These are phyloP conservation scores for Rhorus exstirpatorius DNA, from an alignment of 2,888 invertebrate species.

Conservation along the genomic window DNA sequence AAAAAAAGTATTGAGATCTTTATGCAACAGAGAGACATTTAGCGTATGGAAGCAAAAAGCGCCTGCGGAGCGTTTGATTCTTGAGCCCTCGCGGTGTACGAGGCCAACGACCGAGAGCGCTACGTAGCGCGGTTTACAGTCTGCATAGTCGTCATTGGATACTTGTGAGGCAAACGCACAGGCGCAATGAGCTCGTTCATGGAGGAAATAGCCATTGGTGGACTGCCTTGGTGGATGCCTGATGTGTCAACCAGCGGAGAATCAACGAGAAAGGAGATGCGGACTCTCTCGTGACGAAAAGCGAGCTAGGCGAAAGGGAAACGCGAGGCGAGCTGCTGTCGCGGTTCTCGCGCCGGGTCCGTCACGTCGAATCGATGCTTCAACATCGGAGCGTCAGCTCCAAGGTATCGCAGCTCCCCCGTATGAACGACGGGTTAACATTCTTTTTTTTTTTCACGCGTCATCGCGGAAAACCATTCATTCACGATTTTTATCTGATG, in stretches of 20 bases:
- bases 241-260: constrained; percentile 63
- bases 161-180: constrained; percentile 54
- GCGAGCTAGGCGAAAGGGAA: constrained; percentile 44
- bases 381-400: constrained; percentile 61
- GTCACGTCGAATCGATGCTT: constrained; percentile 68
- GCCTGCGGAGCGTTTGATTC: constrained; percentile 38
- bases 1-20: constrained; percentile 5
- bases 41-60: background rate
- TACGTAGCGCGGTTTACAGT: background rate
- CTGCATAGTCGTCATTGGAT: constrained; percentile 13
- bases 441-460: background rate
- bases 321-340: constrained; percentile 52
- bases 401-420: constrained; percentile 32
- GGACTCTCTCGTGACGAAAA: constrained; percentile 50
- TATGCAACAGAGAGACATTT: constrained; percentile 29
- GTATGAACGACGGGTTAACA: background rate
- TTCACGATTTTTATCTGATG: background rate
- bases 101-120: constrained; percentile 66
- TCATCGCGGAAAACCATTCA: background rate
- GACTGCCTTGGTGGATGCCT: constrained; percentile 44
- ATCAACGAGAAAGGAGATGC: constrained; percentile 23
- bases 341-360: constrained; percentile 63
- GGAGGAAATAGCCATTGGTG: constrained; percentile 55
- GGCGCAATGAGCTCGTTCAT: constrained; percentile 56
- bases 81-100: constrained; percentile 34